Evolutionary conservation across 92 coral and sea anemone species (phyloP).

Genomic region (Actinostola sp.): DNA sequence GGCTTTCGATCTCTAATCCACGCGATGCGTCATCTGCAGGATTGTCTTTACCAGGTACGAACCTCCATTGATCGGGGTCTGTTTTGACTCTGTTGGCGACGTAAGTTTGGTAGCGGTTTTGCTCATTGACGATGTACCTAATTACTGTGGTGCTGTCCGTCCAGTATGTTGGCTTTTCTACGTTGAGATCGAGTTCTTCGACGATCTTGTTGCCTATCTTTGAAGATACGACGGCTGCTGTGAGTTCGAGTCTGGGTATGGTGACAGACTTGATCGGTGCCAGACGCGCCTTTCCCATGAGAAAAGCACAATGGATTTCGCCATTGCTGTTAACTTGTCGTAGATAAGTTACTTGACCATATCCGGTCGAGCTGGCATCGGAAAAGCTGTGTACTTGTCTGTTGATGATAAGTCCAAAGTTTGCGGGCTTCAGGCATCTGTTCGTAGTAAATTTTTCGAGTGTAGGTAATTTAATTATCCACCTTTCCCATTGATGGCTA

Average conservation of each 20-base stretch:
- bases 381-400: background rate
- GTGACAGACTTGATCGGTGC: background rate
- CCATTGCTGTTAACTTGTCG: background rate
- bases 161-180: too few species aligned
- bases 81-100: background rate
- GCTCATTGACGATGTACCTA: background rate
- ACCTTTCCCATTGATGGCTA: slow-evolving; percentile 6
- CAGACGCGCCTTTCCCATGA: background rate
- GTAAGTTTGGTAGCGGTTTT: background rate
- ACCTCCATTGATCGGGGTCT: background rate
- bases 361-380: background rate
- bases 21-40: background rate
- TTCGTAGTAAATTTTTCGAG: background rate
- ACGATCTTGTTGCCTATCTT: background rate
- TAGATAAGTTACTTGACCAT: background rate
- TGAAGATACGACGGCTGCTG: background rate
- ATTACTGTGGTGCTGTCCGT: background rate
- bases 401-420: background rate
- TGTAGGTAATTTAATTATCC: background rate
- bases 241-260: background rate
- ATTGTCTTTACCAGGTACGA: background rate
- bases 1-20: background rate
- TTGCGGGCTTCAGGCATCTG: background rate
- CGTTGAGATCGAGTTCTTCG: background rate
- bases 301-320: background rate